Percentiles rank a stretch among this genome's conserved stretches.
Conservation (phyloP, 1,140 invertebrate species). For the Drosophila chauvacae region DNA sequence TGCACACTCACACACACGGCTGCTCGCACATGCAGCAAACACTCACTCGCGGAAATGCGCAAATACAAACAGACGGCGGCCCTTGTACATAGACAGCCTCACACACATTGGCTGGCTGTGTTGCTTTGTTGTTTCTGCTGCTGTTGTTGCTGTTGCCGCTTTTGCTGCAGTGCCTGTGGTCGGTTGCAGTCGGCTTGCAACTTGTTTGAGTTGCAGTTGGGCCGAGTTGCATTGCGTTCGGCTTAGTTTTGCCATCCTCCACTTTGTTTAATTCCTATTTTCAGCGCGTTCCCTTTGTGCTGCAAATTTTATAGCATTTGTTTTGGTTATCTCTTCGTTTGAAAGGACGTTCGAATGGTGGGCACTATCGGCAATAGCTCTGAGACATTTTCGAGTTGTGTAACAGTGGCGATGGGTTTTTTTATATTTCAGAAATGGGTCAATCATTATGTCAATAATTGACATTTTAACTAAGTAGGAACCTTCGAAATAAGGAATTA, state of each 20-base stretch:
- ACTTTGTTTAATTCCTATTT: constrained; percentile 29
- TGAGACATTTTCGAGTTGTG: neutral
- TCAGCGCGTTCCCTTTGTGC: constrained; percentile 16
- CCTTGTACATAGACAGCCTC: constrained; percentile 74
- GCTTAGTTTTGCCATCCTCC: constrained; percentile 16
- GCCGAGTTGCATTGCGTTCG: constrained; percentile 42
- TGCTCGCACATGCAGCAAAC: constrained; percentile 47
- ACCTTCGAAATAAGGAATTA: neutral
- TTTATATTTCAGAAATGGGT: neutral
- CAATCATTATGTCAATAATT: neutral
- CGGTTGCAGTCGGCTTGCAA: constrained; percentile 56
- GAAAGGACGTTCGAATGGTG: constrained; percentile 49
- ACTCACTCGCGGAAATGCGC: constrained; percentile 29
- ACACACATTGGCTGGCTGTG: constrained; percentile 75
- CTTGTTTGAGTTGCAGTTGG: constrained; percentile 33
- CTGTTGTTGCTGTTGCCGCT: constrained; percentile 29
- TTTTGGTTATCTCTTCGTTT: constrained; percentile 62
- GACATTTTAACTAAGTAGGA: neutral
- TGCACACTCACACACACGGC: constrained; percentile 42
- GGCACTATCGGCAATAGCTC: constrained; percentile 3
- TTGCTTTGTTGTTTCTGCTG: constrained; percentile 31
- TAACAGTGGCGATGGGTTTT: neutral
- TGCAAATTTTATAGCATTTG: constrained; percentile 52
- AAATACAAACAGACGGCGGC: constrained; percentile 50
- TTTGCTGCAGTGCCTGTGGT: constrained; percentile 56